Evolutionary conservation across 2,113 vertebrate genomes (phyloP).

Genomic region (Benitochromis conjunctus): DNA sequence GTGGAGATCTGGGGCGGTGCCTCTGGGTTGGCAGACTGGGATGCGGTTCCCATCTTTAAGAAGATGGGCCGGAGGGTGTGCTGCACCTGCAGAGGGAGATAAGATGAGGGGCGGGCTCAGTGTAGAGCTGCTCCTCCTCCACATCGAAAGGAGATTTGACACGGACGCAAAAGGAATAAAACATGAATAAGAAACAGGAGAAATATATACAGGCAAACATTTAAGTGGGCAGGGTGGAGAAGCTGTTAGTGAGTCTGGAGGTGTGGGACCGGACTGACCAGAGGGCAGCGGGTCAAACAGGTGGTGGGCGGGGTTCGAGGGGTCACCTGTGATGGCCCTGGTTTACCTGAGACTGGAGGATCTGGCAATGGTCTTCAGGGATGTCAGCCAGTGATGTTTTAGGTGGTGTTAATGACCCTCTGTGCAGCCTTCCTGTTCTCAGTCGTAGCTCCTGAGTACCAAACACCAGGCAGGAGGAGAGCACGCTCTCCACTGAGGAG

Average conservation of each 20-base stretch:
- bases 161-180: no score
- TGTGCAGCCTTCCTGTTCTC: accelerated
- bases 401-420: not conserved
- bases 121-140: no score
- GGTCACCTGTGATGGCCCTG: not conserved
- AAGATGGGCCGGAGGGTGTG: no score
- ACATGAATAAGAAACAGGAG: no score
- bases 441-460: not conserved
- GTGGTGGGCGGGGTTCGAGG: not conserved
- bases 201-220: no score
- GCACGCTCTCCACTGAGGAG: not conserved
- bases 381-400: not conserved
- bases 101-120: no score
- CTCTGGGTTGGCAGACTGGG: no score
- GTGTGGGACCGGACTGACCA: no score
- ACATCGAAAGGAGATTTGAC: no score
- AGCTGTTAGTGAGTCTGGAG: not conserved
- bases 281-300: not conserved
- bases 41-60: no score
- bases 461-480: not conserved
- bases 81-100: no score
- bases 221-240: no score
- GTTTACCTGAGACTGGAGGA: not conserved
- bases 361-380: not conserved
- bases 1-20: not conserved